phyloP scores from a whole-genome alignment of 2,888 invertebrate species.

The Eupithecia abbreviata region DNA sequence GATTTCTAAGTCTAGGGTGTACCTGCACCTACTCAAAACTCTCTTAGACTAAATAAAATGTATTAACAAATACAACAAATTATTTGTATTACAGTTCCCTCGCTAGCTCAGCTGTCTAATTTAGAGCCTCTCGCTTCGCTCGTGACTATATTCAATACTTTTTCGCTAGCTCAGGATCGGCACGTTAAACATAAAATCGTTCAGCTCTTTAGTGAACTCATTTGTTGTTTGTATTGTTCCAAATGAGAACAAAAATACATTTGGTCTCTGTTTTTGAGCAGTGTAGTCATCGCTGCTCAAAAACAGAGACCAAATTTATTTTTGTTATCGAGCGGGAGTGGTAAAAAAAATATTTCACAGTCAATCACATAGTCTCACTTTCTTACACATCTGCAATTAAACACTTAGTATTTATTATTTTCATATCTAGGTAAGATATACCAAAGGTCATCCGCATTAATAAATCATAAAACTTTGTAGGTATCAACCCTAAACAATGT shows the following conservation, averaged over 20 bases:
- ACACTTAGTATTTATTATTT: neutral
- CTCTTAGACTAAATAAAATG: neutral
- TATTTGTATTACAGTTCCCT: neutral
- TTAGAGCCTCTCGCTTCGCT: neutral
- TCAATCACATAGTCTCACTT: conserved; percentile 7
- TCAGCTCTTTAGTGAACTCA: neutral
- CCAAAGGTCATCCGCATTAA: neutral
- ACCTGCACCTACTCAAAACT: neutral
- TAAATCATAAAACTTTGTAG: conserved; percentile 5
- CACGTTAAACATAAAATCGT: neutral
- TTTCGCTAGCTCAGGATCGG: neutral
- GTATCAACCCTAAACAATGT: conserved; percentile 1
- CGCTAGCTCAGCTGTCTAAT: neutral
- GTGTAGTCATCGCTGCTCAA: neutral
- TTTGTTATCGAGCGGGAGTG: neutral
- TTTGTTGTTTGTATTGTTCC: neutral
- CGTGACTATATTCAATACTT: neutral
- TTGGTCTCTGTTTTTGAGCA: neutral
- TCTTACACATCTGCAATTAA: neutral
- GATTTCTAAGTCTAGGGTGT: neutral
- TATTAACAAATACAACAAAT: neutral
- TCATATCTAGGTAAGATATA: neutral
- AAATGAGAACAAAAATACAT: neutral
- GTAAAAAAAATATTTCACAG: neutral
- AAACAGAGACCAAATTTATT: too few species aligned